phyloP scores from a whole-genome alignment of 2,888 invertebrate species.

The Odontothrips loti region DNA sequence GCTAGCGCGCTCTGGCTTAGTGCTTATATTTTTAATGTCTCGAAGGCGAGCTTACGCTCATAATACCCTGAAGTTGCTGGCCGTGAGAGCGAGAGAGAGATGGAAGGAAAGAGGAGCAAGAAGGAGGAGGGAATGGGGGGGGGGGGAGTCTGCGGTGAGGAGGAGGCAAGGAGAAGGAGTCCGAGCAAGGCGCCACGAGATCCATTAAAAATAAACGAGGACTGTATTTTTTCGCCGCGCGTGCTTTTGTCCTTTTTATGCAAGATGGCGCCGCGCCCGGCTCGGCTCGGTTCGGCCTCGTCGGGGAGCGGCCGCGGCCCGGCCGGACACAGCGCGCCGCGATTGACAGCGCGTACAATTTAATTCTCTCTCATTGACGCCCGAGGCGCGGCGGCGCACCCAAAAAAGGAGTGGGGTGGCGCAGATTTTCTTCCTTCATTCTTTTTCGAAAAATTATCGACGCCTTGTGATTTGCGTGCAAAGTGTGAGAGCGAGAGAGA shows the following conservation, averaged over 20 bases:
- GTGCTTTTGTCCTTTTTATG: background rate
- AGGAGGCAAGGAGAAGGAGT: background rate
- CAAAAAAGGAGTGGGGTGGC: too few relatives aligned
- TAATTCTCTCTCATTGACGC: too few relatives aligned
- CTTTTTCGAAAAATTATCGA: too few relatives aligned
- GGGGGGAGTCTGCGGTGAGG: background rate
- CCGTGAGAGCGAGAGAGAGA: background rate
- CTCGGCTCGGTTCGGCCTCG: too few relatives aligned
- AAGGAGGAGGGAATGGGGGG: background rate
- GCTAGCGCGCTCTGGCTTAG: conserved; percentile 14
- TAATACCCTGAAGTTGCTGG: background rate
- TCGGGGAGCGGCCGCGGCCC: background rate
- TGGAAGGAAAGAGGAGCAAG: background rate
- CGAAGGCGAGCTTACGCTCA: conserved; percentile 25
- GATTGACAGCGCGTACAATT: too few relatives aligned
- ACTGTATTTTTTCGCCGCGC: background rate
- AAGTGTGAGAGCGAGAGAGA: too few relatives aligned
- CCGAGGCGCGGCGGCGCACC: too few relatives aligned
- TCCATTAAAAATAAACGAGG: conserved; percentile 18
- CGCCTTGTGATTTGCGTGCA: too few relatives aligned
- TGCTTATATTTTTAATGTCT: conserved; percentile 27
- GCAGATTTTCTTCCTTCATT: too few relatives aligned
- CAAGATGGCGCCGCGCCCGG: conserved; percentile 25
- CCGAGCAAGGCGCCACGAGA: conserved; percentile 8
- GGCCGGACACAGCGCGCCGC: too few relatives aligned